Base-by-base conservation (phyloP, 2,797 vertebrate species). In the Acanthurus leucopareius region DNA sequence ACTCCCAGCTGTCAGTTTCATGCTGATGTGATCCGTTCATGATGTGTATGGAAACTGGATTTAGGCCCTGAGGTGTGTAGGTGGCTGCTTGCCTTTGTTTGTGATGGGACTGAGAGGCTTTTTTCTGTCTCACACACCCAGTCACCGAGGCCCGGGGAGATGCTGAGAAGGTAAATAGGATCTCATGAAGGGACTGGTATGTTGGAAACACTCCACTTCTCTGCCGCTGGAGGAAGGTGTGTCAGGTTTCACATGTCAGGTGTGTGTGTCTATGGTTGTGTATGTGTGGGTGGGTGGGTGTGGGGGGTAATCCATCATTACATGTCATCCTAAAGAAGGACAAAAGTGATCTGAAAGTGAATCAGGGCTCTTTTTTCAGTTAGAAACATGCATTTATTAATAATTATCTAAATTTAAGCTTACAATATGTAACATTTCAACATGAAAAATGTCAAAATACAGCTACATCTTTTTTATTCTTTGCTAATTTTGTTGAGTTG, bases 161-260 rank as follows among this genome's bases (percentile, higher is more conserved):
- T 84, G 75, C 83, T 70, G 70, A 83, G 60, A 75, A 83, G 69
- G 69, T 85, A 78, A 87, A 92, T 44, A 84, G 73, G 75, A 83
- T 84, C 75, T 77, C 61, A 76, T 75, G 74, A 83, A 69, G 75
- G 49, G 80, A 83, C 71, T 84, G 85, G 79, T 80, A 69, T 89
- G 79, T 86, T 77, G 75, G 71, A 89, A 88, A 88, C 14, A 57
- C 22, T 77, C 58, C 63, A 67, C 63, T 88, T 54, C 58, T 62
- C 47, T 79, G 79, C 67, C 16, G n/a, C 72, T 73, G 66, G 13
- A 86, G 73, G 59, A 84, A 91, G 89, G 91, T 61, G 86, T 88
- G 90, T 90, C 82, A 52, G 76, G 84, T 90, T 89, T 93, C 87
- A 84, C 77, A 42, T 69, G 75, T 76, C 75, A 73, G 75, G 73